Base-by-base conservation (phyloP, 1,140 invertebrate genomes). In the Dufourea novaeangliae region DNA sequence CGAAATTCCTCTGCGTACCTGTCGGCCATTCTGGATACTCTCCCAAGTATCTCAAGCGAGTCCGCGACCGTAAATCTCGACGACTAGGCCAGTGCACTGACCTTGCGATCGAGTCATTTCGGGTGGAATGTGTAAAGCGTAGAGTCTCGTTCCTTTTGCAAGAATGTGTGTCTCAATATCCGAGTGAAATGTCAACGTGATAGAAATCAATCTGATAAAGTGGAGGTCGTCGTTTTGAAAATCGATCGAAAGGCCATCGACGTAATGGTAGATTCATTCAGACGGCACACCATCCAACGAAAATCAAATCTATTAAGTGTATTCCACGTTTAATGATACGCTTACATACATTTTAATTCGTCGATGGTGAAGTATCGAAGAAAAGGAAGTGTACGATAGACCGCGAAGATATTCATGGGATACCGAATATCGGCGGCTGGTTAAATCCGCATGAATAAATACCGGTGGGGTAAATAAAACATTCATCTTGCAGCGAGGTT, bases 1-100 rank as follows among this genome's bases (percentile, higher is more conserved):
- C 79, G 83, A 85, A 85, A 85, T 85, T 85, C 84, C 83, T 79
- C 44, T 52, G 83, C 83, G 78, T 85, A 81, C 37, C 70, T 73
- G 69, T 70, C 78, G 68, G 68, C 68, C 61, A 62, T 75, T 63
- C 78, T 73, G 80, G 77, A 79, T 79, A 74, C 56, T 79, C 71
- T 70, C 67, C 59, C 73, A 63, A 56, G 29, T 73, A 79, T 83
- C 61, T 73, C 37, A 61, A 73, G 27, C 76, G 70, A 41, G 61
- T 73, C 59, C 72, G 34, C 68, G 61, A 56, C 61, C 61, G 46
- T 73, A 64, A 73, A 73, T 64, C 59, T 56, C 61, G 46, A 64
- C 69, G 76, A 73, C 76, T 73, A 78, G 76, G 76, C 76, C 69
- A 73, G 76, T 78, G 69, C 76, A 78, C 67, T 54, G 69, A 78